Percentiles rank a stretch among this genome's conserved stretches.
phyloP scores from a whole-genome alignment of 2,888 invertebrate species.

The Mycalesis mineus region DNA sequence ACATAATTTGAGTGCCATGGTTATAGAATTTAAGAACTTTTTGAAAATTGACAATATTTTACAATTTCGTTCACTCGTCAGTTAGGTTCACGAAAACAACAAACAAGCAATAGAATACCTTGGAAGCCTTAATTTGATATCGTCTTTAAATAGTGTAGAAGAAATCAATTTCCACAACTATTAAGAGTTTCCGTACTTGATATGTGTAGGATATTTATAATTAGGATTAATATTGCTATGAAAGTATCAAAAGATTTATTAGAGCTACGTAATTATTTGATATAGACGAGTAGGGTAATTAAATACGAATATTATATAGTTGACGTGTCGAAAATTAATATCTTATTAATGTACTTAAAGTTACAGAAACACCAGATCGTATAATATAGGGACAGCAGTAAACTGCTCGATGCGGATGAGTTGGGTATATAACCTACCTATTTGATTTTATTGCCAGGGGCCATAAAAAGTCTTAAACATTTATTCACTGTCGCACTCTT shows the following conservation, averaged over 20 bases:
- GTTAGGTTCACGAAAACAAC: constrained; percentile 22
- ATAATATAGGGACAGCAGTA: constrained; percentile 39
- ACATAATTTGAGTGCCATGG: constrained; percentile 74
- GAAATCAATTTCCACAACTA: constrained; percentile 14
- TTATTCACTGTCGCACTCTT: constrained; percentile 37
- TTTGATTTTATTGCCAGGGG: constrained; percentile 63
- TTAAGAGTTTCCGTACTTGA: constrained; percentile 31
- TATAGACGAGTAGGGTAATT: constrained; percentile 60
- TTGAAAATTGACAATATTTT: constrained; percentile 70
- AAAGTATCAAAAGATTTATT: constrained; percentile 70
- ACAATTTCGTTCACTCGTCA: constrained; percentile 28
- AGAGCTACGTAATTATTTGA: constrained; percentile 60
- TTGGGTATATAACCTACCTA: constrained; percentile 33
- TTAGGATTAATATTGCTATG: constrained; percentile 41
- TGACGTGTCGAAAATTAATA: constrained; percentile 37
- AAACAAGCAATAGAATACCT: constrained; percentile 22
- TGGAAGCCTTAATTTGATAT: constrained; percentile 29
- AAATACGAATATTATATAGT: constrained; percentile 41
- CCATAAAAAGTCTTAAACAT: constrained; percentile 48
- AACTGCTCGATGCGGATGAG: constrained; percentile 49
- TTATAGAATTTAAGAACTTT: constrained; percentile 67
- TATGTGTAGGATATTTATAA: constrained; percentile 37
- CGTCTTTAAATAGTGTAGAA: constrained; percentile 13
- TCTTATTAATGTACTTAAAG: constrained; percentile 62
- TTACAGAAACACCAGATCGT: constrained; percentile 38